These are phyloP conservation scores for Atrina japonica DNA, from an alignment of 2,888 invertebrate genomes.

Conservation along the genomic window DNA sequence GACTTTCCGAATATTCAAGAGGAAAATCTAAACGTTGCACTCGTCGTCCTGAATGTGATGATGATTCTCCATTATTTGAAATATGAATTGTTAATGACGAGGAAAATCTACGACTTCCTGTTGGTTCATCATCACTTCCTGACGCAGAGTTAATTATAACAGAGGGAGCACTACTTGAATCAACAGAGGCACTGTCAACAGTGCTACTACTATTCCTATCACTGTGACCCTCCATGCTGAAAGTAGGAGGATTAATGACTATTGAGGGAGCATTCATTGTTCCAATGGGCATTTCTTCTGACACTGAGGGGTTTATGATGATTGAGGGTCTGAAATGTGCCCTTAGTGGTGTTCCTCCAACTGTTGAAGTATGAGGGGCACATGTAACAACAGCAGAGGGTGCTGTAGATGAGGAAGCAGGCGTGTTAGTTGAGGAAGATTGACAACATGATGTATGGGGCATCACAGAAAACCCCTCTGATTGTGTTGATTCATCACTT, in stretches of 20 bases:
- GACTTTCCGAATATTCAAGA: neutral
- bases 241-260: conserved; percentile 27
- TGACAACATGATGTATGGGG: conserved; percentile 55
- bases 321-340: conserved; percentile 11
- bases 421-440: conserved; percentile 55
- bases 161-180: neutral
- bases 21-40: neutral
- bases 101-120: conserved; percentile 1
- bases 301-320: conserved; percentile 19
- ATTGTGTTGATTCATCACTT: neutral
- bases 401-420: conserved; percentile 54
- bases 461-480: conserved; percentile 33
- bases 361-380: conserved; percentile 19
- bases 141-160: conserved; percentile 7
- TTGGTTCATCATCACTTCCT: neutral
- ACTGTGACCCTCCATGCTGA: conserved; percentile 19
- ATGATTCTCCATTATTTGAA: neutral
- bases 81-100: conserved; percentile 26
- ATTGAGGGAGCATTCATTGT: conserved; percentile 29
- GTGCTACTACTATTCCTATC: neutral
- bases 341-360: neutral
- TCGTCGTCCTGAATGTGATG: neutral
- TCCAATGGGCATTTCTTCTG: conserved; percentile 14
- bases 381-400: conserved; percentile 39
- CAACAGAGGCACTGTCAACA: neutral